Evolutionary conservation across 30 jellyfish, hydroid and myxozoan species (phyloP).

Genomic region (Aurelia aurita complex sp. Pacific): DNA sequence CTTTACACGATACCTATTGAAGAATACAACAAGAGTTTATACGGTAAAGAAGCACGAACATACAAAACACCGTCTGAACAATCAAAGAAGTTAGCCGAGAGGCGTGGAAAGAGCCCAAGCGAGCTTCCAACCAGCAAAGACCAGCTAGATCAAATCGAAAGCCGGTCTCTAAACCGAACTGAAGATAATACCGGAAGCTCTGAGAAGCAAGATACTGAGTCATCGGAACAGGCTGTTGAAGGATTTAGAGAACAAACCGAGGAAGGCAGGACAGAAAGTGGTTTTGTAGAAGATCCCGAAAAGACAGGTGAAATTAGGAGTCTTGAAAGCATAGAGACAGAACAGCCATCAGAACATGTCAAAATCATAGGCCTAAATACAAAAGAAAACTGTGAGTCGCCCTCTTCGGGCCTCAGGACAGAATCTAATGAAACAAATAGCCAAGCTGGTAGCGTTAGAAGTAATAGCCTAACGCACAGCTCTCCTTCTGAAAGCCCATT

Average conservation of each 20-base stretch:
- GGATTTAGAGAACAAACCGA: conserved; percentile 29
- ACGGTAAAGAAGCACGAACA: conserved; percentile 34
- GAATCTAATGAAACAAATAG: conserved; percentile 55
- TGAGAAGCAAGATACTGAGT: no score
- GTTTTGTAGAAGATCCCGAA: background rate
- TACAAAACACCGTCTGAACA: conserved; percentile 20
- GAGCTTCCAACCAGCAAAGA: conserved; percentile 2
- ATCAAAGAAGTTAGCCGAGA: conserved; percentile 2
- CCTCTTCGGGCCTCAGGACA: conserved; percentile 35
- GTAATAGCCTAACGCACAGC: conserved; percentile 21
- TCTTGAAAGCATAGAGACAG: conserved; percentile 1
- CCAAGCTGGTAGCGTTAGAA: conserved; percentile 45
- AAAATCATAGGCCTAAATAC: conserved; percentile 5
- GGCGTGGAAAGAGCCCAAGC: background rate
- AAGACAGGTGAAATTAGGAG: conserved; percentile 12
- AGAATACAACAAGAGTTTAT: conserved; percentile 36
- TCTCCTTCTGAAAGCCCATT: conserved; percentile 45
- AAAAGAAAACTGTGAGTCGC: conserved; percentile 36
- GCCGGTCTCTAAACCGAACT: conserved; percentile 7
- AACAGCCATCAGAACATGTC: conserved; percentile 27
- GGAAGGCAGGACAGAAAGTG: conserved; percentile 11
- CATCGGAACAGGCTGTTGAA: no score
- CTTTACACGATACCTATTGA: conserved; percentile 57
- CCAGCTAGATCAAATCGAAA: conserved; percentile 15
- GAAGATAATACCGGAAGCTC: no score